Evolutionary conservation across 2,888 invertebrate species (phyloP).

Genomic region (Cryptophagus acutangulus): DNA sequence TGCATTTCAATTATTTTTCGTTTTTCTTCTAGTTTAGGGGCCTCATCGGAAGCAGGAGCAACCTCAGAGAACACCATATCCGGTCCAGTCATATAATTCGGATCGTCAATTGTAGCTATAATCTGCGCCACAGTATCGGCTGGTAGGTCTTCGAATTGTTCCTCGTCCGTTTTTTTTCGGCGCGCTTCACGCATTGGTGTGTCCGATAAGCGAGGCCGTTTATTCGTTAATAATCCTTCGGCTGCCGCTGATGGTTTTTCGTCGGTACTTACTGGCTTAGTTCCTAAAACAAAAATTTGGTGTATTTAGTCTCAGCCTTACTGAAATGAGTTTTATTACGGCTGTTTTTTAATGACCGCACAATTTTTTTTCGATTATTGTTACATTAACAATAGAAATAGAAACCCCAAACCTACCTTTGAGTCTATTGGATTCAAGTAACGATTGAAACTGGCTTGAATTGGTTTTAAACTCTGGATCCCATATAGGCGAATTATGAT

Average conservation of each 20-base stretch:
- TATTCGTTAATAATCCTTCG: slow-evolving; percentile 9
- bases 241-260: too few relatives aligned
- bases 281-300: neutral
- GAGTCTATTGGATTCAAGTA: slow-evolving; percentile 54
- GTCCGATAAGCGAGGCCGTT: slow-evolving; percentile 22
- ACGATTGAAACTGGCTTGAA: slow-evolving; percentile 62
- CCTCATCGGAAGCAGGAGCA: slow-evolving; percentile 79
- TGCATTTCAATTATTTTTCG: slow-evolving; percentile 88
- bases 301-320: too few relatives aligned
- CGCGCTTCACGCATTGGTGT: slow-evolving; percentile 42
- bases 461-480: slow-evolving; percentile 80
- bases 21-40: slow-evolving; percentile 84
- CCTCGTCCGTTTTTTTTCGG: slow-evolving; percentile 44
- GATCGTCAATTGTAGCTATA: slow-evolving; percentile 76
- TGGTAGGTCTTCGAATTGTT: slow-evolving; percentile 66
- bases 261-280: too few relatives aligned
- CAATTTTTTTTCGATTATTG: too few relatives aligned
- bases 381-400: too few relatives aligned
- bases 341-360: too few relatives aligned
- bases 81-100: slow-evolving; percentile 77
- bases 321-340: too few relatives aligned
- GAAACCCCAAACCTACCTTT: too few relatives aligned
- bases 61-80: slow-evolving; percentile 79
- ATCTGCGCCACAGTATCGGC: slow-evolving; percentile 77
- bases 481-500: slow-evolving; percentile 86